Percentiles rank a stretch among this genome's conserved stretches.
These are phyloP conservation scores for Pectinophora gossypiella DNA, from an alignment of 1,140 invertebrate genomes.

Conservation along the genomic window DNA sequence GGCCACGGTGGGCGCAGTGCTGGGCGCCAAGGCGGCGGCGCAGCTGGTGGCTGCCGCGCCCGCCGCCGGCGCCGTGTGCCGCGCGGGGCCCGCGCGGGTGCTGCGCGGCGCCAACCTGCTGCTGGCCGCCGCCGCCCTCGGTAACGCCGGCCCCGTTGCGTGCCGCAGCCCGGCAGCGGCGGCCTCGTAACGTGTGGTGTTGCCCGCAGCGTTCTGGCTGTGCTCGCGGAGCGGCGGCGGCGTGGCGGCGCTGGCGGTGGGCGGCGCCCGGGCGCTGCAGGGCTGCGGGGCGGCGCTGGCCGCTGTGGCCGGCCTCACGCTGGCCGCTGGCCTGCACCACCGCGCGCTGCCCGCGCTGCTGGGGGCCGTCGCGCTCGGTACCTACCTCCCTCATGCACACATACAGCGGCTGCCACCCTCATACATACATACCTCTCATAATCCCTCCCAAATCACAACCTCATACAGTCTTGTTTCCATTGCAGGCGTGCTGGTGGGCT, in stretches of 20 bases:
- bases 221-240: slow-evolving; percentile 20
- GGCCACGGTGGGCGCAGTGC: slow-evolving; percentile 40
- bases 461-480: slow-evolving; percentile 16
- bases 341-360: slow-evolving; percentile 69
- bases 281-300: slow-evolving; percentile 89
- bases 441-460: not conserved
- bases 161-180: no score
- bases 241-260: slow-evolving; percentile 41
- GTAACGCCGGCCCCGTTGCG: no score
- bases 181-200: not conserved
- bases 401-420: no score
- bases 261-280: slow-evolving; percentile 87
- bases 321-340: slow-evolving; percentile 76
- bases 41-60: slow-evolving; percentile 39
- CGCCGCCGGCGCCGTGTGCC: slow-evolving; percentile 36
- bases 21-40: slow-evolving; percentile 46
- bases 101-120: slow-evolving; percentile 33
- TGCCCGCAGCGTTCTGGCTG: slow-evolving; percentile 28
- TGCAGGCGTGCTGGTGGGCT: slow-evolving; percentile 85
- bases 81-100: slow-evolving; percentile 32
- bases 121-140: slow-evolving; percentile 34
- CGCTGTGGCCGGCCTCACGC: slow-evolving; percentile 81
- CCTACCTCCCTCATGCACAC: no score
- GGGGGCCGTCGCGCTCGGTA: slow-evolving; percentile 49
- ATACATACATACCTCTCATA: no score